Evolutionary conservation across 2,113 vertebrate genomes (phyloP).

Genomic region (Acrocephalus kingi): DNA sequence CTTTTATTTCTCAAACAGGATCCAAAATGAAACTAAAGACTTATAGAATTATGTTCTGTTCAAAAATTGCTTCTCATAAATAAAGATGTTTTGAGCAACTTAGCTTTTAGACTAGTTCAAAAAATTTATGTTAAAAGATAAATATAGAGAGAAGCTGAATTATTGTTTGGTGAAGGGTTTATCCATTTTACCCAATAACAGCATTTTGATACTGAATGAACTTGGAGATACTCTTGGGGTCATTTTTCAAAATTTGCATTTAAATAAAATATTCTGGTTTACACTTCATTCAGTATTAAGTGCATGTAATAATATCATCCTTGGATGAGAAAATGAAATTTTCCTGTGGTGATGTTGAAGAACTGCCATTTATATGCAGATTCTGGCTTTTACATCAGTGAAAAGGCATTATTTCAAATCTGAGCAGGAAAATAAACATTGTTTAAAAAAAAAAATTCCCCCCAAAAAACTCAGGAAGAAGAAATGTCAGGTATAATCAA

Average conservation of each 20-base stretch:
- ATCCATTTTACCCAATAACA: neutral
- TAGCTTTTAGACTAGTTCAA: neutral
- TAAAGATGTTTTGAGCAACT: neutral
- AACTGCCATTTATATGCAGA: conserved; percentile 58
- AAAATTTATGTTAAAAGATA: neutral
- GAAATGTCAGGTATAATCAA: neutral
- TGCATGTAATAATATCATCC: conserved; percentile 23
- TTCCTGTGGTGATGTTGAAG: conserved; percentile 6
- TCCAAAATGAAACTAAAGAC: neutral
- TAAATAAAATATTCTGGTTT: conserved; percentile 46
- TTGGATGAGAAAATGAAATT: conserved; percentile 37
- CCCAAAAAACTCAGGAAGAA: neutral
- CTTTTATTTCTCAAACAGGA: neutral
- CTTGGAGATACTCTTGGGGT: neutral
- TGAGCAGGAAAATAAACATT: neutral
- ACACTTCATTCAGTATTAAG: conserved; percentile 16
- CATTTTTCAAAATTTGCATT: conserved; percentile 29
- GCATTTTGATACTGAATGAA: conserved; percentile 12
- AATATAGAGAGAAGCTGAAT: neutral
- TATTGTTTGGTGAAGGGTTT: neutral
- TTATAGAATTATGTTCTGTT: neutral
- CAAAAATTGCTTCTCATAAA: neutral
- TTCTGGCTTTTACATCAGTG: conserved; percentile 30
- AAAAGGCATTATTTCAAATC: conserved; percentile 38
- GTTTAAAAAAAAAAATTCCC: neutral